Evolutionary conservation across 2,888 invertebrate genomes (phyloP), one percentile per base, ranked within the genome.

Genomic region (Acleris sparsana): DNA sequence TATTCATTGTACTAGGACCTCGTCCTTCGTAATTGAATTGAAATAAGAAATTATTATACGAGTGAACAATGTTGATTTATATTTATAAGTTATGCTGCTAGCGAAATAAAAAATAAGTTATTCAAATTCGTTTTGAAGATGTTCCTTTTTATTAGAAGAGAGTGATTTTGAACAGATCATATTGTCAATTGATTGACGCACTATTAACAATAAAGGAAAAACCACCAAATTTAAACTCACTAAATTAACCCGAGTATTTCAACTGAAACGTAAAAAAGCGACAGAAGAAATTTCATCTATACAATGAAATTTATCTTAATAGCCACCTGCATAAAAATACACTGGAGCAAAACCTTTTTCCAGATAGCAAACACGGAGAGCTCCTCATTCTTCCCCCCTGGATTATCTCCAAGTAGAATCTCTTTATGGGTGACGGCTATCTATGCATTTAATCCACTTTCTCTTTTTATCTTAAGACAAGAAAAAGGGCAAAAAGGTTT

Each of bases 371-470:
- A 72, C 71, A 71, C 71, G 66, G 70, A 66, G 71, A 58, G 71
- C 67, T 72, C 60, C 67, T 70, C 72, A 75, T 75, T 75, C 77
- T 78, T 80, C 79, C 77, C 73, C 72, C 76, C 70, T 69, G 73
- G 74, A 75, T 82, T 83, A 87, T 87, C 86, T 79, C 69, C 63
- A 74, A 79, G 78, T 80, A 72, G 76, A 79, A 87, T 87, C 86
- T 86, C 80, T 86, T 85, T 86, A 86, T 83, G 82, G 83, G 74
- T 78, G 81, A 80, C 80, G 77, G 84, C 81, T 89, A 89, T 89
- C 89, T 86, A 80, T 84, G 85, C 87, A 86, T 88, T 89, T 88
- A 89, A 89, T 89, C 89, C 88, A 87, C 86, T 88, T 84, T 87
- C 83, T 80, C 77, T 85, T 86, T 89, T 88, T 87, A 86, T 85